phyloP scores from a whole-genome alignment of 2,888 invertebrate genomes.

The Elmis aenea region DNA sequence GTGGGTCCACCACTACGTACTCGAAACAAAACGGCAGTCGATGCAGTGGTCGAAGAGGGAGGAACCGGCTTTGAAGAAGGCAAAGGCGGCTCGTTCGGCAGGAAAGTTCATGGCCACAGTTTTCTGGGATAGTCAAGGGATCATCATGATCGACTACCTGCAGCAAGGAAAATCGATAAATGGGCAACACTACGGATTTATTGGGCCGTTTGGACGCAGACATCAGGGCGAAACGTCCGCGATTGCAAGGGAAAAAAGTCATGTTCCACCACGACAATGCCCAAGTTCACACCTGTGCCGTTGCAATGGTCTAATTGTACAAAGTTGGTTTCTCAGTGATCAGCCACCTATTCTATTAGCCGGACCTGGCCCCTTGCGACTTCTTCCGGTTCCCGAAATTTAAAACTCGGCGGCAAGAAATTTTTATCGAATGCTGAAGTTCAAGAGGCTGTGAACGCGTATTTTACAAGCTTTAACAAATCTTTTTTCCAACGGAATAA shows the following conservation, averaged over 20 bases:
- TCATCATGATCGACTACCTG: conserved; percentile 9
- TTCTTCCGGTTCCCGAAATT: not conserved
- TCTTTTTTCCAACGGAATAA: too few relatives aligned
- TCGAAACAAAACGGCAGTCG: conserved; percentile 6
- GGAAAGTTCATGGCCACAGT: conserved; percentile 9
- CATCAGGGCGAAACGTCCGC: conserved; percentile 8
- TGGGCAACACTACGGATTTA: conserved; percentile 4
- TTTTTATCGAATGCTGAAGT: too few relatives aligned
- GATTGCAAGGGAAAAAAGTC: conserved; percentile 5
- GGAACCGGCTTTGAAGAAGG: conserved; percentile 9
- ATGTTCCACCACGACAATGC: conserved; percentile 5
- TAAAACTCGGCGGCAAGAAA: not conserved
- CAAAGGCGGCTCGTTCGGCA: conserved; percentile 3
- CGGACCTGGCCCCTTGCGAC: not conserved
- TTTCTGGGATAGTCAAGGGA: conserved; percentile 10
- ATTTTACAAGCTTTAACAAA: too few relatives aligned
- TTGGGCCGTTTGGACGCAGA: conserved; percentile 8
- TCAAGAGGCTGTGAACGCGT: too few relatives aligned
- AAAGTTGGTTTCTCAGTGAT: not conserved
- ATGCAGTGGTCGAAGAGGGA: conserved; percentile 8
- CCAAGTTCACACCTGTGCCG: conserved; percentile 2
- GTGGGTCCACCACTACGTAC: conserved; percentile 9
- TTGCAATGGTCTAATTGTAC: conserved; percentile 2
- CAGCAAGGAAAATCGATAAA: conserved; percentile 5
- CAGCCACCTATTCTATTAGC: not conserved